Evolutionary conservation across 2,888 invertebrate genomes (phyloP).

Genomic region (Frankliniella fusca): DNA sequence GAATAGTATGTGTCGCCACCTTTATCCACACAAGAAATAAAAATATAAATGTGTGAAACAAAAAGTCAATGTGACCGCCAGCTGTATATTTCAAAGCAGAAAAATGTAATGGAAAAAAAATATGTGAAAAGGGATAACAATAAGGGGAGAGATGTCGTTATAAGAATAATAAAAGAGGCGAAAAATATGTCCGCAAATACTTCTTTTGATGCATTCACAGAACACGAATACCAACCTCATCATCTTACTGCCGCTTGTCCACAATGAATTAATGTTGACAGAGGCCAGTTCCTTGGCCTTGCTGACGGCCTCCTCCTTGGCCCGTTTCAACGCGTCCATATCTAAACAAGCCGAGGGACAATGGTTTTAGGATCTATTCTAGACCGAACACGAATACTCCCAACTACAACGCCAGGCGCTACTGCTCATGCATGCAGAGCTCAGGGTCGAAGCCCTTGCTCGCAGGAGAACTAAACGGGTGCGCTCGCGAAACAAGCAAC

Average conservation of each 20-base stretch:
- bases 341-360: slow-evolving; percentile 20
- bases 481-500: too few relatives aligned
- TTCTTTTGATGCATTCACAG: slow-evolving; percentile 25
- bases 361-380: not conserved
- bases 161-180: not conserved
- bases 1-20: too few relatives aligned
- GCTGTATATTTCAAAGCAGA: not conserved
- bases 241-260: slow-evolving; percentile 24
- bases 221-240: slow-evolving; percentile 22
- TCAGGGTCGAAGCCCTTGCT: too few relatives aligned
- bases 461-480: too few relatives aligned
- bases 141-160: not conserved
- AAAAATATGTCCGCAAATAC: not conserved
- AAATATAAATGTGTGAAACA: not conserved
- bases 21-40: too few relatives aligned
- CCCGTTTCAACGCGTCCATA: slow-evolving; percentile 19
- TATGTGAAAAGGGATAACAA: not conserved
- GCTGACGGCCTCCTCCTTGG: slow-evolving; percentile 12
- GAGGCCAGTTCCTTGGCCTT: not conserved
- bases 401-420: too few relatives aligned
- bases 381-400: not conserved
- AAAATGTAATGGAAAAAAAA: too few relatives aligned
- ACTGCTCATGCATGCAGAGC: too few relatives aligned
- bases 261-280: slow-evolving; percentile 19
- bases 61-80: not conserved